Base-by-base conservation (phyloP, 30 jellyfish, hydroid and myxozoan species). In the Calvadosia cruxmelitensis region DNA sequence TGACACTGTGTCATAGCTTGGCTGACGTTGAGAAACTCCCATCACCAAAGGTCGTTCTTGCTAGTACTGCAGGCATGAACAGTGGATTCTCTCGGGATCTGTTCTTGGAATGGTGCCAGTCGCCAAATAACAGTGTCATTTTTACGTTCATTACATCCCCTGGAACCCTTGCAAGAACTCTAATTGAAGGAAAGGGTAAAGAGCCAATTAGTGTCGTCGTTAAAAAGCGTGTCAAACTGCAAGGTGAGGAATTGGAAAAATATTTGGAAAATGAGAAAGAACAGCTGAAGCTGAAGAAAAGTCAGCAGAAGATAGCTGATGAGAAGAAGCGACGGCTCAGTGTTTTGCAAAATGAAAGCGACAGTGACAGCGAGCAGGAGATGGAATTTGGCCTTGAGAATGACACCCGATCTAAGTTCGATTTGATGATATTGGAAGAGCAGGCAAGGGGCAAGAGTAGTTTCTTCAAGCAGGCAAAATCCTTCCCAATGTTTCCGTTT, bases 21-120 rank as follows among this genome's bases (percentile, higher is more conserved):
- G 92, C 92, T 15, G 97, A 87, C 35, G 77, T 87, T 27, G 84
- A 71, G 53, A 83, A 80, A 63, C 33, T 87, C 0, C 75, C 97
- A 24, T 80, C 97, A 10, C 97, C 97, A 42, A 87, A 87, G 78
- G 96, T 86, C 72, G 96, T 86, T 2, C 69, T 86, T 15, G 96
- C 96, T 27, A 78, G 94, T 31, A 76, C 94, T 5, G 86, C 96
- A 0, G 96, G 78, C 64, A 62, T 86, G 31, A 79, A 64, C 69
- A 72, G 96, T 79, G 96, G 96, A 16, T 86, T 86, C 68, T 86
- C 96, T 27, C 68, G 93, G 3, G 92, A 80, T 27, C 69, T 86
- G 33, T 86, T 86, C 74, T 29, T 86, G 28, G 53, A 74, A 53
- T 86, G 96, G 96, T 78, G 90, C 20, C 68, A 78, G 5, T 72